Evolutionary conservation across 2,113 vertebrate species (phyloP).

Genomic region (Dendrocopos noguchii): DNA sequence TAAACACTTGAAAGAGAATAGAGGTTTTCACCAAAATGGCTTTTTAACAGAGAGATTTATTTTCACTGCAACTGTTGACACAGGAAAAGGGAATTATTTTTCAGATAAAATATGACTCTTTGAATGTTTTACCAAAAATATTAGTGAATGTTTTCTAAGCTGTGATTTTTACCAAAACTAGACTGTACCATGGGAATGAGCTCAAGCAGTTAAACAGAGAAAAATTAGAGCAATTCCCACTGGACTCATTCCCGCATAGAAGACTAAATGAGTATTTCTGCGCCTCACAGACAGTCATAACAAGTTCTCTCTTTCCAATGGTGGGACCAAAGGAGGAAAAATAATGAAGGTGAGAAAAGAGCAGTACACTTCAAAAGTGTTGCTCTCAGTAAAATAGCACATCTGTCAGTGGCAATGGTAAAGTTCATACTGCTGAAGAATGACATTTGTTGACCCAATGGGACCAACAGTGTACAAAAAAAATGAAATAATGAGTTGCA

Average conservation of each 20-base stretch:
- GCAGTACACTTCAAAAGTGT: too few species aligned
- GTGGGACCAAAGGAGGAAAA: not conserved
- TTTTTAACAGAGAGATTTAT: not conserved
- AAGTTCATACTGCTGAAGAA: not conserved
- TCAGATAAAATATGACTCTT: not conserved
- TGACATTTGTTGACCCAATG: not conserved
- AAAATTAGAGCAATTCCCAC: not conserved
- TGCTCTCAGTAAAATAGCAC: not conserved
- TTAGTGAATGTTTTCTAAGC: not conserved
- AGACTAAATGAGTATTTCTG: not conserved
- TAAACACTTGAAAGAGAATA: not conserved
- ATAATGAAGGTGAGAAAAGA: not conserved
- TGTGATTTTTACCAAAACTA: not conserved
- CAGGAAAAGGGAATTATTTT: not conserved
- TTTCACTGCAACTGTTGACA: not conserved
- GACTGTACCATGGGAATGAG: not conserved
- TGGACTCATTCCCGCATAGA: rapidly evolving
- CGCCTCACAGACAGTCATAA: not conserved
- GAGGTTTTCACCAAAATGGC: not conserved
- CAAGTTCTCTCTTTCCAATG: not conserved
- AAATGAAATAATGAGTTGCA: not conserved
- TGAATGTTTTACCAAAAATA: not conserved
- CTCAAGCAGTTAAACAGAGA: not conserved
- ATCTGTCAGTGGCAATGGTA: not conserved
- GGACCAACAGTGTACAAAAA: not conserved